Percentiles rank a stretch among this genome's conserved stretches.
phyloP scores from a whole-genome alignment of 2,797 vertebrate genomes.

The Helarctos malayanus region DNA sequence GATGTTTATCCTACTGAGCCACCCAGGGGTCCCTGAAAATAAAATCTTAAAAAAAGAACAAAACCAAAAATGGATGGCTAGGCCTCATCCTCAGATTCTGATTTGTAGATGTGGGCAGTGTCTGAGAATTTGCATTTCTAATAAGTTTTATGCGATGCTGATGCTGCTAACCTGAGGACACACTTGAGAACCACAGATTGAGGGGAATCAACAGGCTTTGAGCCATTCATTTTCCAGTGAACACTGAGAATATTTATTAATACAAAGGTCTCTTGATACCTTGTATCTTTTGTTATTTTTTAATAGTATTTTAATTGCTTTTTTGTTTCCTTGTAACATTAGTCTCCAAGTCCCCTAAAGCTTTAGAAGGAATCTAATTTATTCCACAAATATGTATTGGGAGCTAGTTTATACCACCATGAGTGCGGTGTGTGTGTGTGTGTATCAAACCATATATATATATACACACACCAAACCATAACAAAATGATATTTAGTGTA shows the following conservation, averaged over 20 bases:
- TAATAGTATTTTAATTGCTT: neutral
- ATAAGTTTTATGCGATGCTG: neutral
- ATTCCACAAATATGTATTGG: neutral
- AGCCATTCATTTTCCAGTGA: neutral
- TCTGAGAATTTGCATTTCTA: neutral
- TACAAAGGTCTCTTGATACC: neutral
- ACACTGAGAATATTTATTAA: neutral
- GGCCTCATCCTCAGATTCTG: neutral
- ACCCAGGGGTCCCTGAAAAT: neutral
- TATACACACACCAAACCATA: too few species aligned
- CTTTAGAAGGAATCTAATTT: constrained; percentile 4
- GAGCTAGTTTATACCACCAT: neutral
- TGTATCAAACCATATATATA: too few species aligned
- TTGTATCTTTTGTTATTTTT: neutral
- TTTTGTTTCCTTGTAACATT: neutral
- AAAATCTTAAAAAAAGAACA: neutral
- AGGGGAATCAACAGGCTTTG: neutral
- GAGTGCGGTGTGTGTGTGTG: neutral
- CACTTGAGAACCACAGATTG: neutral
- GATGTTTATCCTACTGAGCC: too few species aligned
- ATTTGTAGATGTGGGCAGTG: neutral
- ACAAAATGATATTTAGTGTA: neutral
- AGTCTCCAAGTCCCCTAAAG: neutral
- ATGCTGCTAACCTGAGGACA: neutral
- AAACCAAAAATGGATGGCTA: neutral